phyloP scores from a whole-genome alignment of 2,113 vertebrate species.

The Thalassoma bifasciatum region DNA sequence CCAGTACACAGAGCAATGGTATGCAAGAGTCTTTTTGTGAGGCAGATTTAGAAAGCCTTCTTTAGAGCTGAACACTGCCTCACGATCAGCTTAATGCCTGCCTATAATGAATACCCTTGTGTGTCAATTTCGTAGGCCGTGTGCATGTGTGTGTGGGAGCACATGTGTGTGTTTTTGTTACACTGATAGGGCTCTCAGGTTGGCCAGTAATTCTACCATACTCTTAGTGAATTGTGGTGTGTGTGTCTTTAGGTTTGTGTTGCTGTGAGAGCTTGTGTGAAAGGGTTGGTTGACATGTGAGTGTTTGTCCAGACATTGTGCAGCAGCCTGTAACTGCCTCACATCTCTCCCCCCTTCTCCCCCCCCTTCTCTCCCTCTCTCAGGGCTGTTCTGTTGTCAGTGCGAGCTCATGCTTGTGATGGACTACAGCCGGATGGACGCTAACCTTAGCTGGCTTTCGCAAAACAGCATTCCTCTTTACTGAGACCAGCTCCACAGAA shows the following conservation, averaged over 20 bases:
- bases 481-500: conserved; percentile 85
- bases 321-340: conserved; percentile 67
- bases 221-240: conserved; percentile 40
- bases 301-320: conserved; percentile 72
- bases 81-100: conserved; percentile 84
- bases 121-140: conserved; percentile 72
- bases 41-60: conserved; percentile 84
- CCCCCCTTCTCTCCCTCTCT: conserved; percentile 14
- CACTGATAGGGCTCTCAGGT: conserved; percentile 52
- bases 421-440: conserved; percentile 80
- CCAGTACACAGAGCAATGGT: conserved; percentile 78
- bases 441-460: conserved; percentile 79
- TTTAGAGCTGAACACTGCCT: conserved; percentile 78
- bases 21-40: conserved; percentile 82
- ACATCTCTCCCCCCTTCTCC: conserved; percentile 34
- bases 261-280: conserved; percentile 46
- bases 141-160: not conserved
- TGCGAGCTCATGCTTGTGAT: conserved; percentile 78
- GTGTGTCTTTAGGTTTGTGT: conserved; percentile 49
- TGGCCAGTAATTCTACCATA: conserved; percentile 64
- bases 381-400: conserved; percentile 74
- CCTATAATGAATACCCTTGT: conserved; percentile 82
- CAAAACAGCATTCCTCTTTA: conserved; percentile 80
- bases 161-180: conserved; percentile 44
- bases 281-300: conserved; percentile 66